Base-by-base conservation (phyloP, 2,113 vertebrate species). In the Phaethornis superciliosus region DNA sequence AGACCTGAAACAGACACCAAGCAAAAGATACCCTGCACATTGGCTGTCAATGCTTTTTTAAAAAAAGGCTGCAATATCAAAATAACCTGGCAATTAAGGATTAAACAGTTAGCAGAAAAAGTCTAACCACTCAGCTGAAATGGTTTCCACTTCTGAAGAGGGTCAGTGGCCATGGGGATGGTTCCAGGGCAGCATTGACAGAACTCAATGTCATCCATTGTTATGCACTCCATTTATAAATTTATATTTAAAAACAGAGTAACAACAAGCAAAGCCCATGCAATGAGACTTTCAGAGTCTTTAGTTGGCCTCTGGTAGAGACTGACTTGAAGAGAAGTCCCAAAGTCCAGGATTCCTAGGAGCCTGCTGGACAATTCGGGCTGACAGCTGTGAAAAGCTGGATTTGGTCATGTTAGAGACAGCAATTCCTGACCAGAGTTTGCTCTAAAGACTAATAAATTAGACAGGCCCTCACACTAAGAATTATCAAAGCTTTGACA, bases 161-260 rank as follows among this genome's bases (percentile, higher is more conserved):
- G 40, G 26, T 26, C 47, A 54, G 10, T 3, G 3, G 4, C 52
- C 56, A 40, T 0, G 27, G 40, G 42, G 37, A 69, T 1, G 1
- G 20, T 30, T 9, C 42, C 10, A 14, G 33, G n/a, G 52, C 40
- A 40, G 40, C 40, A 40, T 12, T 40, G 40, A 40, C 40, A 40
- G 40, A 40, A 40, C 40, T 40, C 40, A 40, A 40, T 40, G 40
- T 40, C 40, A 40, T 12, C 40, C 40, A 40, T 40, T 15, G 6
- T 23, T 55, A 37, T 0, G 14, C 9, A 8, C 27, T 15, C 21
- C 7, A 3, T 9, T 10, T 4, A 3, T 5, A 35, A 22, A 18
- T 11, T 28, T 78, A 28, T 16, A 55, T 49, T 20, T 56, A 40
- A 40, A 40, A 40, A 40, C 40, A 40, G 40, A 40, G 9, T 35